These are phyloP conservation scores for Volucella bombylans DNA, from an alignment of 2,888 invertebrate species.

Conservation along the genomic window DNA sequence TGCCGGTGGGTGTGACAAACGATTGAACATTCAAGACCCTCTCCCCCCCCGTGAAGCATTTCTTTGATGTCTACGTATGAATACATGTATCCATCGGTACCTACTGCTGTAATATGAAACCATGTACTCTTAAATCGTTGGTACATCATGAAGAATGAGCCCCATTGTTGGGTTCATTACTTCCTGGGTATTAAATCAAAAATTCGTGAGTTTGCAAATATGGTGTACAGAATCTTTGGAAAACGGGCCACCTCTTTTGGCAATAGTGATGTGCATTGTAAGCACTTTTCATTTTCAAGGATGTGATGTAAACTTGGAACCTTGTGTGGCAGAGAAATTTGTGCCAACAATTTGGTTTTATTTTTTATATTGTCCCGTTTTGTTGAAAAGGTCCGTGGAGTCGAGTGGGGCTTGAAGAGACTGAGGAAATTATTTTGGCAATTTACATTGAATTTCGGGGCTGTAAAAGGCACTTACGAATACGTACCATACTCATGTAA, in stretches of 20 bases:
- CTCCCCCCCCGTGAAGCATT: too few species aligned
- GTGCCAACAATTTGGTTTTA: neutral
- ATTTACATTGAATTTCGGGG: neutral
- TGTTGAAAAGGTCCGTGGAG: too few species aligned
- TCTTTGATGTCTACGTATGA: neutral
- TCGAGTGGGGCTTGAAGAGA: neutral
- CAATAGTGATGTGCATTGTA: conserved; percentile 11
- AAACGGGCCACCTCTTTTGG: neutral
- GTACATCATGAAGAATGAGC: conserved; percentile 17
- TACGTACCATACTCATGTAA: too few species aligned
- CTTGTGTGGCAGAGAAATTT: neutral
- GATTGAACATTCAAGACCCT: too few species aligned
- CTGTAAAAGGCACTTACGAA: too few species aligned
- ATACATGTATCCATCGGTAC: conserved; percentile 30
- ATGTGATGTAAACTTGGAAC: conserved; percentile 20
- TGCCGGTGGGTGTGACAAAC: too few species aligned
- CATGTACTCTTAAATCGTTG: too few species aligned
- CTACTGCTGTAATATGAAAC: neutral
- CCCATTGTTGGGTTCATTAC: conserved; percentile 52
- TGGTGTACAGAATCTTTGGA: neutral
- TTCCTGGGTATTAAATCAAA: conserved; percentile 55
- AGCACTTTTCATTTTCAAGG: conserved; percentile 12
- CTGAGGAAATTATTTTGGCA: neutral
- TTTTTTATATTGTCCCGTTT: too few species aligned
- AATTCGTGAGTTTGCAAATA: conserved; percentile 56